Evolutionary conservation across 2,113 vertebrate species (phyloP), one percentile per base, ranked within the genome.

Genomic region (Albula goreensis): DNA sequence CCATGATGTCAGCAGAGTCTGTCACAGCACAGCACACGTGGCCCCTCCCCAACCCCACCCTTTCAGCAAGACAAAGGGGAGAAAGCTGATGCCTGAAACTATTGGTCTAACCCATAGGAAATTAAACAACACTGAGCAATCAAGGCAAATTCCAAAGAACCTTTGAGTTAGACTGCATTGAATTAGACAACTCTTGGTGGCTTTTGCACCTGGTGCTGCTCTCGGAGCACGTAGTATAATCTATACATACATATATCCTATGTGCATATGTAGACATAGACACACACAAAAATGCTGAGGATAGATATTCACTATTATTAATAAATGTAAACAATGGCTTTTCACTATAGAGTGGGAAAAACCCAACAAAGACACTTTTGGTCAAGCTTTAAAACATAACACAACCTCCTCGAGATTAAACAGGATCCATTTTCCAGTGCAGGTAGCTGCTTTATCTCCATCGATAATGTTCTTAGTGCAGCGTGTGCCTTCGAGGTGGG

Each of bases 361-460:
- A 66, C 17, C 4, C 17, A 13, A 13, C 3, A 60, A 60, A 60
- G 8, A 8, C 3, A 25, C 31, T 74, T 25, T 74, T 74, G 22
- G 22, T 74, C n/a, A 74, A 74, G 22, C 22, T 74, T 74, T 22
- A 2, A 74, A 74, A 22, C 70, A n/a, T 74, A 31, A 31, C 19
- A 74, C 70, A n/a, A 31, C n/a, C 10, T 74, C 70, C 6, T 31
- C 70, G 7, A 31, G 22, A 74, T 31, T 22, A 31, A n/a, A 31
- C 70, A 8, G 9, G 22, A n/a, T n/a, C 70, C 22, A 31, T 74
- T 31, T 25, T 74, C 70, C 22, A 31, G 70, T 0, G 70, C 70
- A 74, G 70, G 70, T 74, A 77, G 74, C 51, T 6, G 66, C 78
- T 60, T 85, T 52, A 83, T 87, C 81, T 52, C 81, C 82, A 66